phyloP scores from a whole-genome alignment of 1,140 invertebrate genomes.

The Ctenoplectra terminalis region DNA sequence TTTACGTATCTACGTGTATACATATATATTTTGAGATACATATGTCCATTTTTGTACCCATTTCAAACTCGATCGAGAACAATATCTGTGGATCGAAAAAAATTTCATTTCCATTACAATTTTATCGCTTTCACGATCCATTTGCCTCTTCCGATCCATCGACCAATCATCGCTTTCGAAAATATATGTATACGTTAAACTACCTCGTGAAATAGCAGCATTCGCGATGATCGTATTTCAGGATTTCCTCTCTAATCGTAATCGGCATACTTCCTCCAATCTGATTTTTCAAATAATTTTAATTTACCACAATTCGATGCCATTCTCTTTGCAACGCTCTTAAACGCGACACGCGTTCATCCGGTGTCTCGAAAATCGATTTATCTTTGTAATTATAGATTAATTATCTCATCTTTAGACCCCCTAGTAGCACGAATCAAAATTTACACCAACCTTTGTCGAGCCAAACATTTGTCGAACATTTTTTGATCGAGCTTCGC shows the following conservation, averaged over 20 bases:
- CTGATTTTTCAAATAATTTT: not conserved
- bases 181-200: conserved; percentile 10
- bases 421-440: not conserved
- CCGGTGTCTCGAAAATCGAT: not conserved
- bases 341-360: not conserved
- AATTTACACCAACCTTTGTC: too few species aligned
- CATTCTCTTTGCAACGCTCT: not conserved
- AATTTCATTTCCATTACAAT: conserved; percentile 16
- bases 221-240: not conserved
- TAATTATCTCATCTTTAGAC: conserved; percentile 13
- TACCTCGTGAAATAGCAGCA: not conserved
- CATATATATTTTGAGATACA: too few species aligned
- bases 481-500: not conserved
- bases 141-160: conserved; percentile 42
- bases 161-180: conserved; percentile 24
- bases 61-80: conserved; percentile 2
- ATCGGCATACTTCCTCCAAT: not conserved
- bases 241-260: not conserved
- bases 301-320: not conserved
- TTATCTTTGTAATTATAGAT: conserved; percentile 8
- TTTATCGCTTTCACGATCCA: conserved; percentile 19
- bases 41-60: not conserved
- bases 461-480: not conserved
- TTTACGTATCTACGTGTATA: too few species aligned
- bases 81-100: conserved; percentile 1